phyloP scores from a whole-genome alignment of 2,888 invertebrate species.

The Amiota communis region DNA sequence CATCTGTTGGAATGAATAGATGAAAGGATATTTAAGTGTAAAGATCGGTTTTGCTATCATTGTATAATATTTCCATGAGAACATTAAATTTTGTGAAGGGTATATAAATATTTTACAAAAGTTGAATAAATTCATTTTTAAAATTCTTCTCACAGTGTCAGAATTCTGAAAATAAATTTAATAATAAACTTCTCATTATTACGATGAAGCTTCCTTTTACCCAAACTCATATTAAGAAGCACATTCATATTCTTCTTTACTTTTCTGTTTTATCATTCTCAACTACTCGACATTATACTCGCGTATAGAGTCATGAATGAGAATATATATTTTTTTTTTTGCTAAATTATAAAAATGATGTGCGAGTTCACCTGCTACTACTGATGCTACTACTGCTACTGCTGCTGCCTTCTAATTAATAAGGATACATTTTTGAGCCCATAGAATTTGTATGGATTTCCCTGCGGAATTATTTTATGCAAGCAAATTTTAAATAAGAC shows the following conservation, averaged over 20 bases:
- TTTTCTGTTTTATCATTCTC: too few species aligned
- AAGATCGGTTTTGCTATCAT: too few species aligned
- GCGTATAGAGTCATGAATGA: background rate
- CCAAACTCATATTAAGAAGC: background rate
- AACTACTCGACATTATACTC: too few species aligned
- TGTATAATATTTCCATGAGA: too few species aligned
- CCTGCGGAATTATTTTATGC: conserved; percentile 60
- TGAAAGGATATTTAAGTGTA: too few species aligned
- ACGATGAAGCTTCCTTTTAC: background rate
- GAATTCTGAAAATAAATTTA: too few species aligned
- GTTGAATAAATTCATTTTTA: too few species aligned
- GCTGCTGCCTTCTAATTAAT: conserved; percentile 19
- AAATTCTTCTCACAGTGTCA: too few species aligned
- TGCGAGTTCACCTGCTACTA: conserved; percentile 11
- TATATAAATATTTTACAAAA: too few species aligned
- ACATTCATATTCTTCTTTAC: background rate
- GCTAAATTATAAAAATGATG: conserved; percentile 19
- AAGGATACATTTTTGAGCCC: conserved; percentile 35
- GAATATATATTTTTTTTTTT: background rate
- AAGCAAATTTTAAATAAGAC: conserved; percentile 41
- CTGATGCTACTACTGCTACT: background rate
- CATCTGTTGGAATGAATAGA: too few species aligned
- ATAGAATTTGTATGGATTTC: conserved; percentile 53
- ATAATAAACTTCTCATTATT: too few species aligned
- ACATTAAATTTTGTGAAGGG: too few species aligned